Conservation (phyloP, 2,113 vertebrate genomes). For the Eira barbara region DNA sequence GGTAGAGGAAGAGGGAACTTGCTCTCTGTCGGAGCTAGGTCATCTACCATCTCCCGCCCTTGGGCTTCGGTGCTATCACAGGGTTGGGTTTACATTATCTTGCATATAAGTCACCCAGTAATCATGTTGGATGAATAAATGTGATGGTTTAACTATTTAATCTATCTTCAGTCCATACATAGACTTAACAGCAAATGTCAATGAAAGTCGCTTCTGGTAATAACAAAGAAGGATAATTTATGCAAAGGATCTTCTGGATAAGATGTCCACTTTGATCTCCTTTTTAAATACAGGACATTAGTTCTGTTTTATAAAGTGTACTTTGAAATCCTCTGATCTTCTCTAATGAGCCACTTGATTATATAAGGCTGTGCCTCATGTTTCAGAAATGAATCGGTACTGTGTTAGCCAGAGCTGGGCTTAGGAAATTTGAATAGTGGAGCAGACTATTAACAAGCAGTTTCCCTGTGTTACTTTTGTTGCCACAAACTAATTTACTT, state of each 20-base stretch:
- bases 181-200: background rate
- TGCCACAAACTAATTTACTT: slow-evolving; percentile 53
- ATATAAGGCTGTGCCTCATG: background rate
- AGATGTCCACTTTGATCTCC: slow-evolving; percentile 44
- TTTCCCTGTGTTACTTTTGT: slow-evolving; percentile 30
- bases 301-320: slow-evolving; percentile 36
- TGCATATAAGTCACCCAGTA: background rate
- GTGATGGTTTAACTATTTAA: background rate
- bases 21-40: background rate
- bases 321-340: slow-evolving; percentile 34
- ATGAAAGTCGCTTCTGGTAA: background rate
- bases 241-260: background rate
- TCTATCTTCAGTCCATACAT: background rate
- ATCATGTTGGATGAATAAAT: background rate
- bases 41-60: background rate
- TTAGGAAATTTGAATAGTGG: background rate
- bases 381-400: background rate
- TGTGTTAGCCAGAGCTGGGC: background rate
- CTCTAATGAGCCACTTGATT: slow-evolving; percentile 53
- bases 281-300: slow-evolving; percentile 17
- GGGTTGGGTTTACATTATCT: background rate
- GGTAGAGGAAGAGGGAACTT: background rate
- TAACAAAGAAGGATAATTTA: background rate
- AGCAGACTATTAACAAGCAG: background rate
- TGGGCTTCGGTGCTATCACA: too few species aligned